Evolutionary conservation across 2,797 vertebrate genomes (phyloP).

Genomic region (Chelonia mydas): DNA sequence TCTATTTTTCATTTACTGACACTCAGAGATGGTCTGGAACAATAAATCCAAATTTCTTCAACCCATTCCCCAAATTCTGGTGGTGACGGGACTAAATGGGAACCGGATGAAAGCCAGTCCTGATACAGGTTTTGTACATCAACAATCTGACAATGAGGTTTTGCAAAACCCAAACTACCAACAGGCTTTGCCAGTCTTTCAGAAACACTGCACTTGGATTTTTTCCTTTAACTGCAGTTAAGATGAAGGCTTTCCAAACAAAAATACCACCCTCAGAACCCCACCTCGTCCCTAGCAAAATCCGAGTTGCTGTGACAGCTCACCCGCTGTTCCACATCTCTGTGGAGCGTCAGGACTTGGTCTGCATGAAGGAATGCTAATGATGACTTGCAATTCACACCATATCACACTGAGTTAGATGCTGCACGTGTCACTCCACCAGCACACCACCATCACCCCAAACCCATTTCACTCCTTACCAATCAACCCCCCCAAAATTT

Average conservation of each 20-base stretch:
- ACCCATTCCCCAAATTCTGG: not conserved
- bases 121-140: not conserved
- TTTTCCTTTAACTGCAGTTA: rapidly evolving
- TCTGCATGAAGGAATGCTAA: not conserved
- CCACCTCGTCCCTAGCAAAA: not conserved
- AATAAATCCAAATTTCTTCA: not conserved
- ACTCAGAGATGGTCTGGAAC: rapidly evolving
- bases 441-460: not conserved
- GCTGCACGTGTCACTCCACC: not conserved
- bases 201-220: not conserved
- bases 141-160: not conserved
- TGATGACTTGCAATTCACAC: not conserved
- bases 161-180: not conserved
- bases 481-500: not conserved
- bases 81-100: rapidly evolving
- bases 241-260: not conserved
- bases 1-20: not conserved
- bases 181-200: not conserved
- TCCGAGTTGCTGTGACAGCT: not conserved
- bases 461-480: not conserved
- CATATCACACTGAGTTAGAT: not conserved
- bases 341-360: not conserved
- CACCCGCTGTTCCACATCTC: not conserved
- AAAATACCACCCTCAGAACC: not conserved
- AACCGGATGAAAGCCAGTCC: not conserved